Evolutionary conservation across 1,140 invertebrate genomes (phyloP), one percentile per base, ranked within the genome.

Genomic region (Nephotettix cincticeps): DNA sequence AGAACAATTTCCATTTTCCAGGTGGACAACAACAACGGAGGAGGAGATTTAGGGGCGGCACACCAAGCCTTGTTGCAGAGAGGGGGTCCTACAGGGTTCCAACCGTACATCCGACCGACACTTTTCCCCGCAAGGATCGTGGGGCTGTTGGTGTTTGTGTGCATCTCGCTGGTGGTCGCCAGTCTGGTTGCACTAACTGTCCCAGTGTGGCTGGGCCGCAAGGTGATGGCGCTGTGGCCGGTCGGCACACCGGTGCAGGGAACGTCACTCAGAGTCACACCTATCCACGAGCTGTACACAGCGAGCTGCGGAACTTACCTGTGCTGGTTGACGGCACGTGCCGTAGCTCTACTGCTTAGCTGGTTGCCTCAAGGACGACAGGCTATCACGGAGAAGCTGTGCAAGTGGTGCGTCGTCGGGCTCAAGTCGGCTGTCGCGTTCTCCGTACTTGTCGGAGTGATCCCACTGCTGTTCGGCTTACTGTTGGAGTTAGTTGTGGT

Each of bases 261-360:
- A 6, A 51, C 17, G 4, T 11, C 47, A 3, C 6, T 51, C 47
- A 51, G 47, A 51, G 86, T 87, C 72, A 83, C 89, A 1, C 72
- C 72, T 19, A 90, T 98, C 0, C 96, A 99, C 79, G 98, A 99
- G 81, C 82, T 99, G 0, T 99, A 99, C 78, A 99, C 97, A 0
- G 93, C 95, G 0, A 94, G 96, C 0, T 93, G 91, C 80, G 96
- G 97, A 0, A 90, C 96, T 21, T 99, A 99, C 81, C 84, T 96
- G 1, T 97, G 95, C 79, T 98, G 96, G 95, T 84, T 97, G 36
- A 81, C 86, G 0, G 89, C 93, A 0, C 86, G 95, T 2, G 89
- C 91, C 2, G 84, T 91, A 28, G 89, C 92, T 4, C 83, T 98
- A 1, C 83, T 95, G 1, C 88, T 90, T 13, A 91, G 91, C 51